Evolutionary conservation across 1,140 invertebrate genomes (phyloP).

Genomic region (Leptinotarsa defecta): DNA sequence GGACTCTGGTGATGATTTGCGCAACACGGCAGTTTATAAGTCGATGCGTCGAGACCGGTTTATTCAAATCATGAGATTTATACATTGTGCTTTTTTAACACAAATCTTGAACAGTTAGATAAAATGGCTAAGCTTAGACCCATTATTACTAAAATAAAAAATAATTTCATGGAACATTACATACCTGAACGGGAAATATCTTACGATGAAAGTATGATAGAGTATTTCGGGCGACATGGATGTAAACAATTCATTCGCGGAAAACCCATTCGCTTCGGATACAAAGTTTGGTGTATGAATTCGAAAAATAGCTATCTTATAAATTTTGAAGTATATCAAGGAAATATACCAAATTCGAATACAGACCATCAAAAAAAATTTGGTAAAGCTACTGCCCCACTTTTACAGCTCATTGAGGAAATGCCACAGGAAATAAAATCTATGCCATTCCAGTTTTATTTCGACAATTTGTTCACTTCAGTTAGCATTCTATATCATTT

Average conservation of each 20-base stretch:
- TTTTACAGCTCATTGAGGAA: conserved; percentile 39
- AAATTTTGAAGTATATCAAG: conserved; percentile 42
- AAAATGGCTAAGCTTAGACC: neutral
- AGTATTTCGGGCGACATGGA: neutral
- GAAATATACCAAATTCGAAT: conserved; percentile 30
- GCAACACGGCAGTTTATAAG: neutral
- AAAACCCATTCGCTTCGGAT: conserved; percentile 42
- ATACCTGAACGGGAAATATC: neutral
- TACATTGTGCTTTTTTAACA: neutral
- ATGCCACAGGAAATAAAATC: conserved; percentile 30
- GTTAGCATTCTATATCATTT: conserved; percentile 14
- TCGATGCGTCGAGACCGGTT: neutral
- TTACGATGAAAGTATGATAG: neutral
- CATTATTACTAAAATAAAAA: neutral
- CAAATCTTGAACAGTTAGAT: neutral
- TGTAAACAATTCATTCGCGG: neutral
- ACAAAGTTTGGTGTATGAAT: conserved; percentile 41
- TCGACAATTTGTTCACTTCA: conserved; percentile 27
- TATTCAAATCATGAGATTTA: neutral
- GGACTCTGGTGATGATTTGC: neutral
- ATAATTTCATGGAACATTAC: neutral
- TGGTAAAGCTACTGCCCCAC: conserved; percentile 38
- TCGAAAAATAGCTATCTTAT: conserved; percentile 36
- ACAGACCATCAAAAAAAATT: conserved; percentile 33
- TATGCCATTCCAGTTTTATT: conserved; percentile 14